phyloP scores from a whole-genome alignment of 1,140 invertebrate species.

The Cephus cinctus region DNA sequence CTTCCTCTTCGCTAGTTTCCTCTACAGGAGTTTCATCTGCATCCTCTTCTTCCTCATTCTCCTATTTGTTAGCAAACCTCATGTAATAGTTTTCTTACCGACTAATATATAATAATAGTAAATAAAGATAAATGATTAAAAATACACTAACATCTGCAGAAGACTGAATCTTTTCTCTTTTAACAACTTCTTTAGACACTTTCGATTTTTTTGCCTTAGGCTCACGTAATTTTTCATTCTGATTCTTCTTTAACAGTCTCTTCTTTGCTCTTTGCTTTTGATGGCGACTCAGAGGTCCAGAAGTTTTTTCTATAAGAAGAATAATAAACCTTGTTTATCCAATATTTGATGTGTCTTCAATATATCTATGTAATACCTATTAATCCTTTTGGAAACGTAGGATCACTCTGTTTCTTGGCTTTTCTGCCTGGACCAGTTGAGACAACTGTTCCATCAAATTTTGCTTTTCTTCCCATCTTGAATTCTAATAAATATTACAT shows the following conservation, averaged over 20 bases:
- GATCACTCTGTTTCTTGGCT: constrained; percentile 79
- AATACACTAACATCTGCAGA: too few species aligned
- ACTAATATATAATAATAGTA: too few species aligned
- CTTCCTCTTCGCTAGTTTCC: constrained; percentile 19
- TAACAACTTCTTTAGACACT: constrained; percentile 4
- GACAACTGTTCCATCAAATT: constrained; percentile 67
- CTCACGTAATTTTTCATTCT: constrained; percentile 13
- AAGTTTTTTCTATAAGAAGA: constrained; percentile 46
- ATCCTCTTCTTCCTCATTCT: constrained; percentile 46
- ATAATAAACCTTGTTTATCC: constrained; percentile 18
- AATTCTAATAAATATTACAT: too few species aligned
- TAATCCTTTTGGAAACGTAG: constrained; percentile 65
- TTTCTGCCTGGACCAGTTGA: constrained; percentile 83
- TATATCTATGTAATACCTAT: constrained; percentile 43
- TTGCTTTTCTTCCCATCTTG: constrained; percentile 86
- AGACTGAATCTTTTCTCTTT: constrained; percentile 11
- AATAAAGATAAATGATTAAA: too few species aligned
- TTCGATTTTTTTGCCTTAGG: constrained; percentile 2
- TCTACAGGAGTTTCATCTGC: constrained; percentile 22
- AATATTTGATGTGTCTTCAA: constrained; percentile 11
- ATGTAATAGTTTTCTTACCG: too few species aligned
- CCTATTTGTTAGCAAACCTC: too few species aligned
- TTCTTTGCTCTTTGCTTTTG: constrained; percentile 69
- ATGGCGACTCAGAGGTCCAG: constrained; percentile 62
- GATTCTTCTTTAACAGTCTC: constrained; percentile 47